Percentiles rank a stretch among this genome's conserved stretches.
These are phyloP conservation scores for Neolamprologus brichardi DNA, from an alignment of 2,113 vertebrate species.

Conservation along the genomic window DNA sequence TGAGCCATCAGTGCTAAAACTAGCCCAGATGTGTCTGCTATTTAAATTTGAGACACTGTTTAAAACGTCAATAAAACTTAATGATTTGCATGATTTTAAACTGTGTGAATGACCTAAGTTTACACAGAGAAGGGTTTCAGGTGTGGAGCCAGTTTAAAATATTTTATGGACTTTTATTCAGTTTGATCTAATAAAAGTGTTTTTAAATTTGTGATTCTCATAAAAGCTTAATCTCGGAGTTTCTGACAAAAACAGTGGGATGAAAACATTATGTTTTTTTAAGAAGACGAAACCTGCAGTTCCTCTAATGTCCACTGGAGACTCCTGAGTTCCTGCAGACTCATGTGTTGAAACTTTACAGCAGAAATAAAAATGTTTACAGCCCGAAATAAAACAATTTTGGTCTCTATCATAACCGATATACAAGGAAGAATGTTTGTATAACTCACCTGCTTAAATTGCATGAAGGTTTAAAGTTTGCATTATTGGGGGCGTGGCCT, in stretches of 20 bases:
- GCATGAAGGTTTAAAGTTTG: background rate
- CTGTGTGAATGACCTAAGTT: background rate
- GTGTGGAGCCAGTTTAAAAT: background rate
- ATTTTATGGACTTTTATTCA: background rate
- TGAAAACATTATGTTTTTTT: background rate
- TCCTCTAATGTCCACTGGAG: background rate
- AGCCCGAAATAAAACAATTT: fast-evolving
- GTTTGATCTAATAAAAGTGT: background rate
- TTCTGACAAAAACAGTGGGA: background rate
- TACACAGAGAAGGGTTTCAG: background rate
- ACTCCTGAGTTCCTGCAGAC: background rate
- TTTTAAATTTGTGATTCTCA: background rate
- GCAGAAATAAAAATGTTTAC: background rate
- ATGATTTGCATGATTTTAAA: background rate
- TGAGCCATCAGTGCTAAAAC: background rate
- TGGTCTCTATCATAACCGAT: fast-evolving
- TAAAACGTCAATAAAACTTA: background rate
- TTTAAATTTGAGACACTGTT: background rate
- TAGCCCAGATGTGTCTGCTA: background rate
- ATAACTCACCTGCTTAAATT: background rate
- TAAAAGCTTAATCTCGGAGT: background rate
- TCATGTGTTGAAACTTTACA: background rate
- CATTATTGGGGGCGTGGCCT: background rate
- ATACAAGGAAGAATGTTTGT: background rate
- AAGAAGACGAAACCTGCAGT: background rate